Evolutionary conservation across 2,888 invertebrate species (phyloP), one percentile per base, ranked within the genome.

Genomic region (Plebejus anna): DNA sequence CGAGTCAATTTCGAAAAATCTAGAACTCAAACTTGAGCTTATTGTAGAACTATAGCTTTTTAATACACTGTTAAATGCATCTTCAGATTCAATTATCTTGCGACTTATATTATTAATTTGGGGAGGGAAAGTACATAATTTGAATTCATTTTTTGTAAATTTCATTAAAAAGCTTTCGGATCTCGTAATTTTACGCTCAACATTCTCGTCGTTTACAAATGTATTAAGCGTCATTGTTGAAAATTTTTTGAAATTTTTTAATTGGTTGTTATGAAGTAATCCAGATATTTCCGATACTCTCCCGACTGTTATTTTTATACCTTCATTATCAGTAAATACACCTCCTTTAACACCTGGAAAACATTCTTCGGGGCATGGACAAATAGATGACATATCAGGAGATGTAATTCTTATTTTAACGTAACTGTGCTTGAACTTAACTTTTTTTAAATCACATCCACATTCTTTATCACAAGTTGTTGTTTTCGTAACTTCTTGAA

Each of bases 391-490:
- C 80, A 90, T 87, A 75, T 90, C 90, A 11, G 90, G 90, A 22
- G 90, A 89, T 7, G 89, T 89, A 0, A 90, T 89, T 82, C 84
- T 84, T 78, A 90, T 90, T 82, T 90, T 90, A 0, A 90, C 85
- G 59, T 89, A 90, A 80, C 90, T 90, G 59, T 90, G 89, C 80
- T 90, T 90, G 80, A 90, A 90, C 82, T 85, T 83, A 70, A 90
- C 89, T 85, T 90, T 90, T 79, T 90, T 90, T 79, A 86, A 89
- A 77, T 89, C 89, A 81, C 90, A 89, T 4, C 90, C 90, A 80
- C 90, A 90, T 32, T 83, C 88, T 73, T 86, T 83, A 75, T 90
- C 90, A 81, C 90, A 90, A 28, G 84, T 89, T 38, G 87, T 87
- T 4, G 86, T 86, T 85, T 88, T 90, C 2, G 82, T 75, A n/a